Conservation (phyloP, 2,797 vertebrate species). For the Gambelia wislizenii region DNA sequence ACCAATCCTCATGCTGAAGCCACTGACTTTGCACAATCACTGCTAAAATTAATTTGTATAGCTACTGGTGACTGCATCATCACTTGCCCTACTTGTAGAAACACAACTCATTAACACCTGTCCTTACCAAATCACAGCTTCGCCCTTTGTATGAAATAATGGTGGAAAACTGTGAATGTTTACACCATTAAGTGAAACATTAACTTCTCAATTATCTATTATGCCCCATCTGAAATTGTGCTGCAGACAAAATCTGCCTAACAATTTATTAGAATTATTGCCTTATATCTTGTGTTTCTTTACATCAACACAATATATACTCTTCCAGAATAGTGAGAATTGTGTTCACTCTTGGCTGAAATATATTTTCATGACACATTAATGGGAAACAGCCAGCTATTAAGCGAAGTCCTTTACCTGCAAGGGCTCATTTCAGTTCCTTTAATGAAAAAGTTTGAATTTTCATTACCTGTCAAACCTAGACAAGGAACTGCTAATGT, state of each 20-base stretch:
- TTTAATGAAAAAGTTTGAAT: conserved; percentile 44
- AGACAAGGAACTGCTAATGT: conserved; percentile 28
- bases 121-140: not conserved
- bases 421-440: conserved; percentile 23
- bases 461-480: conserved; percentile 29
- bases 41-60: not conserved
- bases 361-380: not conserved
- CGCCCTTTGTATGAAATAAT: not conserved
- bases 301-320: conserved; percentile 20
- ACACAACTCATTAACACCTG: not conserved
- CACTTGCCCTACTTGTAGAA: not conserved
- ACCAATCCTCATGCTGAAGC: not conserved
- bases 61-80: not conserved
- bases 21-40: not conserved
- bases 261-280: not conserved
- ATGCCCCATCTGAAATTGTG: not conserved
- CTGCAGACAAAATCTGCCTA: not conserved
- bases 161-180: not conserved
- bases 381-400: conserved; percentile 10
- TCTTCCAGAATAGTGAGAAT: not conserved
- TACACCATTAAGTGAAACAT: not conserved
- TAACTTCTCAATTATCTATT: not conserved
- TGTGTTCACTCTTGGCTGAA: not conserved
- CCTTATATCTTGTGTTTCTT: not conserved
- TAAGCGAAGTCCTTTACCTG: conserved; percentile 22